Conservation (phyloP, 2,113 vertebrate genomes). For the Procapra przewalskii region DNA sequence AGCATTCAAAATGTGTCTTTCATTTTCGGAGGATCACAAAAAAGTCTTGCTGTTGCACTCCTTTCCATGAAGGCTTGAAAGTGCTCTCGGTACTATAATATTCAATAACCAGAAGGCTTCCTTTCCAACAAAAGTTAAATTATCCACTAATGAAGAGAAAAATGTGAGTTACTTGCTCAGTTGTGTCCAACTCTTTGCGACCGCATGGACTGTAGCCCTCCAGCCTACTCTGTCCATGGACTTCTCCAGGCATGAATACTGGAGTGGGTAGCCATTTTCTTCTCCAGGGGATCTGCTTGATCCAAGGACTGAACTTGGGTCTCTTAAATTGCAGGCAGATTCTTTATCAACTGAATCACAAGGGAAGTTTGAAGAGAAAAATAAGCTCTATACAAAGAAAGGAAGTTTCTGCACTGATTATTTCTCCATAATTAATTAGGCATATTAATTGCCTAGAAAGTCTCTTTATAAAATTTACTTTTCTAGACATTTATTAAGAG, state of each 20-base stretch:
- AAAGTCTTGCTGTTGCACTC: not conserved
- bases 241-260: not conserved
- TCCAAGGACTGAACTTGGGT: not conserved
- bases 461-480: not conserved
- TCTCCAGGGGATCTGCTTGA: not conserved
- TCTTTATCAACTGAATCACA: not conserved
- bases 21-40: not conserved
- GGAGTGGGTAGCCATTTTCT: not conserved
- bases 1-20: not conserved
- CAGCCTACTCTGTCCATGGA: not conserved
- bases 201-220: not conserved
- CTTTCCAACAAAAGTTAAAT: not conserved
- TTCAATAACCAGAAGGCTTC: not conserved
- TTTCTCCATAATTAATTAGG: not conserved
- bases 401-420: not conserved
- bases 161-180: not conserved
- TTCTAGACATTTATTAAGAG: not conserved
- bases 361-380: not conserved
- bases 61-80: not conserved
- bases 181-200: not conserved
- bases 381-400: not conserved
- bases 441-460: not conserved
- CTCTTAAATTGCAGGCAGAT: not conserved
- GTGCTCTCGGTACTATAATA: rapidly evolving
- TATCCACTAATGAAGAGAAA: not conserved